Evolutionary conservation across 2,888 invertebrate genomes (phyloP).

Genomic region (Mesoligia furuncula): DNA sequence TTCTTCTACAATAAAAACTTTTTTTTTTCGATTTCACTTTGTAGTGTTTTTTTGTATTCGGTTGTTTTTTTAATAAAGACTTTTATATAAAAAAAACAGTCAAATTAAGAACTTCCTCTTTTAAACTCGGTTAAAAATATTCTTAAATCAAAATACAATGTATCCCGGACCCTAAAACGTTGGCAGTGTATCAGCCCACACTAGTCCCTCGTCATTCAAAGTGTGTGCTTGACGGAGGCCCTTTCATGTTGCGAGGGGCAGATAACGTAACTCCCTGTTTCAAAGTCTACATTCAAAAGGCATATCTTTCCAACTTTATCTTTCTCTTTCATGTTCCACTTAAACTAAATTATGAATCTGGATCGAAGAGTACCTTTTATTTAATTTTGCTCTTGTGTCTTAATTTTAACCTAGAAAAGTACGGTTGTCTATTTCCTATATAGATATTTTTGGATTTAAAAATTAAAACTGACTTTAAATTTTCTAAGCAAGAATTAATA

Average conservation of each 20-base stretch:
- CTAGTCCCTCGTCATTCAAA: conserved; percentile 27
- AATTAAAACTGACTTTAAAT: no score
- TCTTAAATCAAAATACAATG: not conserved
- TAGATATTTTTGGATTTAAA: not conserved
- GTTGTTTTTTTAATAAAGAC: no score
- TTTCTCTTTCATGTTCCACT: conserved; percentile 33
- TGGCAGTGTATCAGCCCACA: not conserved
- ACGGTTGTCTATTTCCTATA: not conserved
- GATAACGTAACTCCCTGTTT: conserved; percentile 42
- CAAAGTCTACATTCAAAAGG: conserved; percentile 36
- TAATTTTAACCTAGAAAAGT: not conserved
- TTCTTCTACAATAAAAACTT: not conserved
- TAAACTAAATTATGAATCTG: conserved; percentile 5
- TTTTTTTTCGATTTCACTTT: no score
- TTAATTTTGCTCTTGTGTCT: not conserved
- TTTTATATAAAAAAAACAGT: no score
- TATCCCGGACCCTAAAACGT: not conserved
- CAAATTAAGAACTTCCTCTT: no score
- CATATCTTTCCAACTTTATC: conserved; percentile 39
- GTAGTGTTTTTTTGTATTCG: no score
- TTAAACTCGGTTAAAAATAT: not conserved
- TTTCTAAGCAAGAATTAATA: not conserved
- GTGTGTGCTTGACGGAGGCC: conserved; percentile 32
- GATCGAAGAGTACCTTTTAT: conserved; percentile 21
- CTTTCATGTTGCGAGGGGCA: conserved; percentile 29